Conservation (phyloP, 2,113 vertebrate species). For the Phocoena phocoena region DNA sequence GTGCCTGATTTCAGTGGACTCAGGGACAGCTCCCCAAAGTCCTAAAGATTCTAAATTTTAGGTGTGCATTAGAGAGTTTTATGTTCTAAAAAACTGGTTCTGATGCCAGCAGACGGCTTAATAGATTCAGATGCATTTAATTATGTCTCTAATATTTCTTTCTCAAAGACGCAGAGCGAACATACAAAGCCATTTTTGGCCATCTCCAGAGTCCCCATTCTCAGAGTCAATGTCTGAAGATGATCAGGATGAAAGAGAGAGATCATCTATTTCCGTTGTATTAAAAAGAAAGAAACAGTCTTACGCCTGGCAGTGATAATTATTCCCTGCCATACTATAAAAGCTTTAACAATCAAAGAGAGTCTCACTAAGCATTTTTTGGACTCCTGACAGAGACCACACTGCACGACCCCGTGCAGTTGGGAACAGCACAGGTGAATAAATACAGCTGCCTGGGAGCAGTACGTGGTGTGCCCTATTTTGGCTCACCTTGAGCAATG, state of each 20-base stretch:
- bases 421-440: slow-evolving; percentile 50
- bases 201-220: neutral
- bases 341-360: neutral
- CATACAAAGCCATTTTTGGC: neutral
- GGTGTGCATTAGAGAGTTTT: neutral
- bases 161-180: neutral
- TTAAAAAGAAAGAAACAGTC: neutral
- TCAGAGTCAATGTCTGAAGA: neutral
- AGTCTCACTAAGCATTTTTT: neutral
- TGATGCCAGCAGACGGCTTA: neutral
- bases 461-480: slow-evolving; percentile 53
- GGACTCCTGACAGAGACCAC: neutral
- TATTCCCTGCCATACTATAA: neutral
- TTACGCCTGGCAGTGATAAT: neutral
- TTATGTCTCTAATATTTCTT: neutral
- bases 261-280: neutral
- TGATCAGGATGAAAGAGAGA: neutral
- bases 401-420: neutral
- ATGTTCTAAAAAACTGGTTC: neutral
- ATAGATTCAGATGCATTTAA: neutral
- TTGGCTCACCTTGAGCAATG: slow-evolving; percentile 79
- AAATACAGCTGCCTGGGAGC: slow-evolving; percentile 70
- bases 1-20: neutral
- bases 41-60: neutral
- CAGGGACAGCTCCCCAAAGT: neutral